A percentile compares a stretch with the other conserved stretches of the same genome.
Evolutionary conservation across 2,113 vertebrate species (phyloP).

Genomic region (Ctenomys sociabilis): DNA sequence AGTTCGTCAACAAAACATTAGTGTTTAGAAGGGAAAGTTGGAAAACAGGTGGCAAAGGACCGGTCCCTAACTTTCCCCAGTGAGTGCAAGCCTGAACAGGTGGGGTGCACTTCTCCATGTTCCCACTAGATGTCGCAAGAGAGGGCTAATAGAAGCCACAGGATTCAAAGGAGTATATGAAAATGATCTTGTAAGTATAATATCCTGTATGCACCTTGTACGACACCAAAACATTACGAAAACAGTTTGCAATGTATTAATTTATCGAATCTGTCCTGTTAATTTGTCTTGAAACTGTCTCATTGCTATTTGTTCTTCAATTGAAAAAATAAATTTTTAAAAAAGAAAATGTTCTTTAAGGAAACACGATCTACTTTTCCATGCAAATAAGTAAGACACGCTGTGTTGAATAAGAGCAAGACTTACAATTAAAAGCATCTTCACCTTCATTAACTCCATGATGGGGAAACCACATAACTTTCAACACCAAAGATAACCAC

Average conservation of each 20-base stretch:
- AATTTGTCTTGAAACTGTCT: too few species aligned
- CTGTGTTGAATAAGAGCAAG: background rate
- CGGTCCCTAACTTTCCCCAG: background rate
- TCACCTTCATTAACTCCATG: background rate
- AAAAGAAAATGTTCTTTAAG: background rate
- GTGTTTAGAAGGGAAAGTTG: background rate
- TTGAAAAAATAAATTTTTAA: too few species aligned
- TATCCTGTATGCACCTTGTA: too few species aligned
- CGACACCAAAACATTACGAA: too few species aligned
- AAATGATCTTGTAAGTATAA: too few species aligned
- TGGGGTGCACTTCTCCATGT: background rate
- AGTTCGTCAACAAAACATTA: background rate
- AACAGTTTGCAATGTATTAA: too few species aligned
- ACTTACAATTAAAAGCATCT: constrained; percentile 1
- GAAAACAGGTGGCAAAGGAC: background rate
- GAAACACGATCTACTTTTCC: background rate
- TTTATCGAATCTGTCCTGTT: too few species aligned
- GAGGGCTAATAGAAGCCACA: background rate
- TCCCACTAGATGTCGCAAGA: constrained; percentile 61
- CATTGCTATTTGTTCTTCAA: too few species aligned
- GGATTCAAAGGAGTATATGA: background rate
- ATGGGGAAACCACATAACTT: background rate
- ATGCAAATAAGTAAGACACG: background rate
- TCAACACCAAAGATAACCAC: background rate
- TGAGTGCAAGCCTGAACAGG: background rate